phyloP scores from a whole-genome alignment of 2,888 invertebrate genomes.

The Peribatodes rhomboidaria region DNA sequence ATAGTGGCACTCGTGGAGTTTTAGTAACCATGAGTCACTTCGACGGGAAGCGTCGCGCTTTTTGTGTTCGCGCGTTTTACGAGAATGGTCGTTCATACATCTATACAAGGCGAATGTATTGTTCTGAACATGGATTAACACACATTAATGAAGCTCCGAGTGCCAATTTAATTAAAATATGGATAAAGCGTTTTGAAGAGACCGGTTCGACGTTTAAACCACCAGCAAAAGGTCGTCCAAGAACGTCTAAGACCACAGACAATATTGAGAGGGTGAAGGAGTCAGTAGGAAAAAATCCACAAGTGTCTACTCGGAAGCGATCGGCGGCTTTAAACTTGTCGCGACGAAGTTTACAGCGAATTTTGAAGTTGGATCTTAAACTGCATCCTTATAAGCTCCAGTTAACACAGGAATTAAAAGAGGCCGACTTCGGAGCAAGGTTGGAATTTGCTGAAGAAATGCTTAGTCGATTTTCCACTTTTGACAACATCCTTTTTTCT shows the following conservation, averaged over 20 bases:
- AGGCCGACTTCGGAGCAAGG: background rate
- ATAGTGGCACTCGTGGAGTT: too few species aligned
- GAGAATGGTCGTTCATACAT: too few species aligned
- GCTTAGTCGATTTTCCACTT: too few species aligned
- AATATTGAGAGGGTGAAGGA: conserved; percentile 28
- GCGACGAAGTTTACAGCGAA: conserved; percentile 28
- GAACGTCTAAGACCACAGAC: conserved; percentile 21
- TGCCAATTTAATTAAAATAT: conserved; percentile 13
- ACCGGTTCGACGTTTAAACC: conserved; percentile 14
- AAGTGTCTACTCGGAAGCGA: conserved; percentile 32
- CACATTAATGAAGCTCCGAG: too few species aligned
- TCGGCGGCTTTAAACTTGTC: conserved; percentile 16
- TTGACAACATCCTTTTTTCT: too few species aligned
- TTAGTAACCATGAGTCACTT: too few species aligned
- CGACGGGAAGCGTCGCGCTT: too few species aligned
- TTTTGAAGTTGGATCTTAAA: conserved; percentile 34
- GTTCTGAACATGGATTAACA: too few species aligned
- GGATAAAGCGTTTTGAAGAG: conserved; percentile 21
- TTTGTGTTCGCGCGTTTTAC: too few species aligned
- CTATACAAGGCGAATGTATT: too few species aligned
- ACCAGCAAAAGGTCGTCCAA: conserved; percentile 2
- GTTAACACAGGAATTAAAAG: background rate
- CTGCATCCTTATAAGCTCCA: conserved; percentile 31
- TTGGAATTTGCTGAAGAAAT: background rate
- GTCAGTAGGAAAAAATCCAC: conserved; percentile 30